Percentiles rank a stretch among this genome's conserved stretches.
Conservation (phyloP, 2,888 invertebrate species). For the Cartodere bifasciata region DNA sequence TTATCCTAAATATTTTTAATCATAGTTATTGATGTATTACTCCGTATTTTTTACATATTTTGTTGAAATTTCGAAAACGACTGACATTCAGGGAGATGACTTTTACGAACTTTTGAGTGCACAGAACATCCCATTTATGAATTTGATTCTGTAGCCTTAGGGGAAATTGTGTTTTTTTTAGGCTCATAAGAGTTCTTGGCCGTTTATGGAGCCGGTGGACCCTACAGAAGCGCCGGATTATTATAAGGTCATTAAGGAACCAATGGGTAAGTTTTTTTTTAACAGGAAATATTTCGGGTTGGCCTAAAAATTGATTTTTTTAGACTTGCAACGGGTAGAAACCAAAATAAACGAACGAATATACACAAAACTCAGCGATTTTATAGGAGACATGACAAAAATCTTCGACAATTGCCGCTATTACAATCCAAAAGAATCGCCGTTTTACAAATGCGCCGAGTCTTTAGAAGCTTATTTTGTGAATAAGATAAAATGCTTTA, state of each 20-base stretch:
- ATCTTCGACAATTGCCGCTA: constrained; percentile 98
- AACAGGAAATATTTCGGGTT: too few relatives aligned
- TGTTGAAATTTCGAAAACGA: too few relatives aligned
- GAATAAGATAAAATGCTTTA: constrained; percentile 79
- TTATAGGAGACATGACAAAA: constrained; percentile 95
- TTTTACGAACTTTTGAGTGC: too few relatives aligned
- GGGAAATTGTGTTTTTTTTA: constrained; percentile 33
- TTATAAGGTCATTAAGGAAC: constrained; percentile 89
- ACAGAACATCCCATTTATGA: too few relatives aligned
- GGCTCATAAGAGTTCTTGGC: constrained; percentile 94
- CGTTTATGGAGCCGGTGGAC: constrained; percentile 95
- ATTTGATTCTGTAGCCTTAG: constrained; percentile 4
- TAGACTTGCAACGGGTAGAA: constrained; percentile 91
- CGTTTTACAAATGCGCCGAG: constrained; percentile 93
- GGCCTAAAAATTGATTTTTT: constrained; percentile 17
- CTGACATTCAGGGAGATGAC: too few relatives aligned
- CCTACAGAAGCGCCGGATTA: constrained; percentile 94
- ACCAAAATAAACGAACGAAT: constrained; percentile 67
- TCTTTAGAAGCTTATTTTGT: constrained; percentile 91
- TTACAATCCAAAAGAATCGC: constrained; percentile 91
- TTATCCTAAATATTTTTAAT: too few relatives aligned
- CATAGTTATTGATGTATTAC: too few relatives aligned
- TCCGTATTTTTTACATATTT: too few relatives aligned
- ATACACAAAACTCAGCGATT: constrained; percentile 83
- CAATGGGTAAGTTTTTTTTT: constrained; percentile 75